phyloP scores from a whole-genome alignment of 2,797 vertebrate genomes.

The Aulostomus chinensis region DNA sequence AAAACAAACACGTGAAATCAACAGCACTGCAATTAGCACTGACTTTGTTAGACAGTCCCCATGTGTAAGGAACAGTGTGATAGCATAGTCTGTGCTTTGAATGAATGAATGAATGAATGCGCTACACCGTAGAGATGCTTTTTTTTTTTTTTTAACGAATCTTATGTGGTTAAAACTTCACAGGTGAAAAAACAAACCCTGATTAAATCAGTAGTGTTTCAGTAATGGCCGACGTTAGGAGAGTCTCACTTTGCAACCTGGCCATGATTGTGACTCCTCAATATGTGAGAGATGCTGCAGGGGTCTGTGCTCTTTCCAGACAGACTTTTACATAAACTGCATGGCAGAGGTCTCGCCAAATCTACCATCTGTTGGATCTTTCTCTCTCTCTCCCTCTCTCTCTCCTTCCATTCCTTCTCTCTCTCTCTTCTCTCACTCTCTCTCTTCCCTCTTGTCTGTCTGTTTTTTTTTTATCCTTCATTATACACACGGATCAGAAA shows the following conservation, averaged over 20 bases:
- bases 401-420: conserved; percentile 16
- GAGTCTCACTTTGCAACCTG: conserved; percentile 59
- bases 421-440: conserved; percentile 34
- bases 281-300: conserved; percentile 70
- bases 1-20: background rate
- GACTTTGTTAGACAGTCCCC: too few species aligned
- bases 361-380: conserved; percentile 78
- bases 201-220: conserved; percentile 24
- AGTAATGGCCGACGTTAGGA: conserved; percentile 52
- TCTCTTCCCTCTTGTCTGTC: conserved; percentile 40
- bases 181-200: background rate
- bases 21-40: background rate
- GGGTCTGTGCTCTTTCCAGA: conserved; percentile 75
- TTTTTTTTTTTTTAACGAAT: too few species aligned
- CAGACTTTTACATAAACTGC: conserved; percentile 75
- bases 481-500: conserved; percentile 64
- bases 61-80: too few species aligned
- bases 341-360: conserved; percentile 73
- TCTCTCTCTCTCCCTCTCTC: conserved; percentile 37
- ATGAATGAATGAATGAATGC: too few species aligned
- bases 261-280: conserved; percentile 67
- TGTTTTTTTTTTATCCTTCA: conserved; percentile 37
- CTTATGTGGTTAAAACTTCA: too few species aligned
- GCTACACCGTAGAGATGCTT: too few species aligned
- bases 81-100: too few species aligned